Evolutionary conservation across 2,113 vertebrate genomes (phyloP), one percentile per base, ranked within the genome.

Genomic region (Syngnathoides biaculeatus): DNA sequence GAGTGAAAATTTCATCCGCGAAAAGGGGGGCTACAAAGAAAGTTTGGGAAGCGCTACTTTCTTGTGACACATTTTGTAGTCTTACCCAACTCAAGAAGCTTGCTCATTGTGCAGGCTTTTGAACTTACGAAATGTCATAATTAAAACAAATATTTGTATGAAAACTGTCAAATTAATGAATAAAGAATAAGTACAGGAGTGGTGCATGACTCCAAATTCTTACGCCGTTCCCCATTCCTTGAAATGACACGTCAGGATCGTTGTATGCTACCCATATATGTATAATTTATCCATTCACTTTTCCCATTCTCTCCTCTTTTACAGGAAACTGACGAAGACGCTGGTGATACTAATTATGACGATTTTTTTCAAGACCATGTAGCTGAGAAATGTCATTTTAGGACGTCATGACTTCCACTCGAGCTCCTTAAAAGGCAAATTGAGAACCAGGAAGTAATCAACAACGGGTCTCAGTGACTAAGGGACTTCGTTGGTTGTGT

Each of bases 301-400:
- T 53, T 42, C 12, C 67, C 66, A 65, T 42, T 17, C 59, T 85
- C 45, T 39, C 11, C 30, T 53, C 40, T 64, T 35, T 57, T 71
- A 27, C 81, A 98, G 96, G 95, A 95, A 43, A 38, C 69, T 0
- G 93, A 95, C 39, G 94, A 95, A 58, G 94, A 95, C 9, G 69
- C 83, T 5, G 86, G 81, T 17, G 90, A 95, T 67, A 77, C 91
- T 13, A 91, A 94, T 78, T 92, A 93, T 68, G 95, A 97, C 69
- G 94, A 94, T 65, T 92, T 91, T 71, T 98, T 98, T 82, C 94
- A 93, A 83, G 88, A 84, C 66, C 73, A 77, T 71, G 84, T 72
- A 45, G 92, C 68, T 88, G 78, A 90, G 15, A 61, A 74, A 65
- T 52, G 1, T 10, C 5, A 20, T 8, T 12, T 4, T 12, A 42